Conservation (phyloP, 1,140 invertebrate genomes). For the Euglossa dilemma region DNA sequence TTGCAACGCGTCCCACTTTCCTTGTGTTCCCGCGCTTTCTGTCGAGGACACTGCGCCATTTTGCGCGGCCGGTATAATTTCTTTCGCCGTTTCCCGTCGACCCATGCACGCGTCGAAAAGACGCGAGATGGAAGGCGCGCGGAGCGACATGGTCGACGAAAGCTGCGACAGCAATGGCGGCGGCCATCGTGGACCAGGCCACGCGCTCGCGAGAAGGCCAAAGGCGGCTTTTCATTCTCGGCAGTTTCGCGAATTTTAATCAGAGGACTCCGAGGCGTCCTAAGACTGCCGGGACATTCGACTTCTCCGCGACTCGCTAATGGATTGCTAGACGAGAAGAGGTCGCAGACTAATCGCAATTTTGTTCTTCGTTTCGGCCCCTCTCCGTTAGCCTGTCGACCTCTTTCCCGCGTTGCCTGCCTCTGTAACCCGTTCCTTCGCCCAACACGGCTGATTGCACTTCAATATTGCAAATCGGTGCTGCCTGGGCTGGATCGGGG, state of each 20-base stretch:
- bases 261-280: constrained; percentile 61
- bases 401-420: constrained; percentile 15
- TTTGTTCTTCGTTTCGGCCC: constrained; percentile 61
- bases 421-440: constrained; percentile 15
- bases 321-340: constrained; percentile 71
- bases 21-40: neutral
- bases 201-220: neutral
- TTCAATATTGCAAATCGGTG: constrained; percentile 28
- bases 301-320: constrained; percentile 58
- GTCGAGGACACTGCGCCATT: constrained; percentile 25
- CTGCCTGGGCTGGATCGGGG: neutral
- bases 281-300: constrained; percentile 33
- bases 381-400: neutral
- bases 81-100: constrained; percentile 34
- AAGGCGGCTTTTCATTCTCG: constrained; percentile 26
- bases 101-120: neutral
- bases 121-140: too few relatives aligned
- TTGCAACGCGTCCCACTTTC: neutral
- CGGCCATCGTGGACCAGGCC: neutral
- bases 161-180: neutral
- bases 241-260: constrained; percentile 72
- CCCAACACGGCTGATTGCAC: constrained; percentile 17
- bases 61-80: constrained; percentile 26
- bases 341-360: constrained; percentile 71
- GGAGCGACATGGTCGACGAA: neutral